A percentile compares a stretch with the other conserved stretches of the same genome.
Conservation (phyloP, 2,797 vertebrate genomes). For the Sebastes nivosus region DNA sequence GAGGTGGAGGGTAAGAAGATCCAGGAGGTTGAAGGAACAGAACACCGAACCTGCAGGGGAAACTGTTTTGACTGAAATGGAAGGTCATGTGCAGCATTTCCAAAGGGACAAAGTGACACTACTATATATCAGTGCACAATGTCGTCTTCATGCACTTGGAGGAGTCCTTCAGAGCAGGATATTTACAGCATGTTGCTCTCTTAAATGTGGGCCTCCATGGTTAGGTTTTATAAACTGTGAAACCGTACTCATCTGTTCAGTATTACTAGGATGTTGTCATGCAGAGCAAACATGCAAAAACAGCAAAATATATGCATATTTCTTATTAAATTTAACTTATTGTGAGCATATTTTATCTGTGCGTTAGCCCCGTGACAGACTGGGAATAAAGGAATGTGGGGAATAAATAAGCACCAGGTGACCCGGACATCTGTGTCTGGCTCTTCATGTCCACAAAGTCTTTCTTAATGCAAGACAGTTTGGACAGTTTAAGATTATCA, state of each 20-base stretch:
- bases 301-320: neutral
- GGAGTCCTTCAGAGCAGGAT: neutral
- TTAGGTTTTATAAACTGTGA: no score
- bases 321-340: neutral
- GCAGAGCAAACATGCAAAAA: neutral
- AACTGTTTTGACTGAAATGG: neutral
- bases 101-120: neutral
- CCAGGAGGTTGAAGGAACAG: neutral
- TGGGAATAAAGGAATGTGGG: neutral
- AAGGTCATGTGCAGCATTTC: neutral
- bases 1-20: conserved; percentile 4
- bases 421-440: neutral
- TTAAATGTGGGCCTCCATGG: no score
- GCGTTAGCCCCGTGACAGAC: neutral
- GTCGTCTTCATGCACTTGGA: no score
- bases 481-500: neutral
- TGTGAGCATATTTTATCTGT: neutral
- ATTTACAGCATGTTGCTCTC: no score
- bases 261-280: neutral
- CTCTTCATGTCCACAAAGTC: neutral
- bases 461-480: neutral
- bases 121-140: neutral
- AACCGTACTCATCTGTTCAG: neutral
- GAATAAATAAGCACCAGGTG: conserved; percentile 9
- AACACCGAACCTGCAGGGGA: conserved; percentile 22